Percentiles rank a stretch among this genome's conserved stretches.
Evolutionary conservation across 2,888 invertebrate genomes (phyloP).

Genomic region (Coleophora deauratella): DNA sequence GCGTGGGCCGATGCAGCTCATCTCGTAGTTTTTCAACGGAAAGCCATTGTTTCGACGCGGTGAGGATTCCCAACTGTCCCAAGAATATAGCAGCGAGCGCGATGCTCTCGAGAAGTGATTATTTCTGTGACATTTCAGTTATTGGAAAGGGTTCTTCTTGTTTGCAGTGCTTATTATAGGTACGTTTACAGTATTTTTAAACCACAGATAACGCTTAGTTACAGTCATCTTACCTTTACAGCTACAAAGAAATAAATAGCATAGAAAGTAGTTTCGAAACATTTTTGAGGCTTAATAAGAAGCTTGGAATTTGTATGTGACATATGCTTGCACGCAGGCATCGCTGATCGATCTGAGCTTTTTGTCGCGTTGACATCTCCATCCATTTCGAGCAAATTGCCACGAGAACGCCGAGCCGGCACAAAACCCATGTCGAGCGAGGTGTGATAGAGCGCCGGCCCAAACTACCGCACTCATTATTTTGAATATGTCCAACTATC

Average conservation of each 20-base stretch:
- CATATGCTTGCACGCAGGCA: slow-evolving; percentile 50
- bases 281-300: slow-evolving; percentile 23
- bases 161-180: too few relatives aligned
- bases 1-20: too few relatives aligned
- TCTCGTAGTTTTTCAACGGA: slow-evolving; percentile 22
- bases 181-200: too few relatives aligned
- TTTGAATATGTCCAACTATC: slow-evolving; percentile 60
- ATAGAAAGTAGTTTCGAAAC: too few relatives aligned
- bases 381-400: slow-evolving; percentile 69
- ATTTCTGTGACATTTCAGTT: slow-evolving; percentile 31
- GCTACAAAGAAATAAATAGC: too few relatives aligned
- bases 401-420: slow-evolving; percentile 29
- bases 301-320: slow-evolving; percentile 17
- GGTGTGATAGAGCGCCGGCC: slow-evolving; percentile 54
- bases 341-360: slow-evolving; percentile 65
- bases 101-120: slow-evolving; percentile 36
- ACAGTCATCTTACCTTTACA: too few relatives aligned
- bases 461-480: slow-evolving; percentile 40
- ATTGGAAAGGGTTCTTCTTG: slow-evolving; percentile 23
- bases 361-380: slow-evolving; percentile 68
- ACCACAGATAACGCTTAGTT: too few relatives aligned
- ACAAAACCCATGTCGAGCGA: slow-evolving; percentile 37
- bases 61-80: slow-evolving; percentile 26
- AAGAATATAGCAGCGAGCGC: slow-evolving; percentile 19
- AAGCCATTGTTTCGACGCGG: slow-evolving; percentile 30